These are phyloP conservation scores for Seira ritae DNA, from an alignment of 2,888 invertebrate genomes.

Conservation along the genomic window DNA sequence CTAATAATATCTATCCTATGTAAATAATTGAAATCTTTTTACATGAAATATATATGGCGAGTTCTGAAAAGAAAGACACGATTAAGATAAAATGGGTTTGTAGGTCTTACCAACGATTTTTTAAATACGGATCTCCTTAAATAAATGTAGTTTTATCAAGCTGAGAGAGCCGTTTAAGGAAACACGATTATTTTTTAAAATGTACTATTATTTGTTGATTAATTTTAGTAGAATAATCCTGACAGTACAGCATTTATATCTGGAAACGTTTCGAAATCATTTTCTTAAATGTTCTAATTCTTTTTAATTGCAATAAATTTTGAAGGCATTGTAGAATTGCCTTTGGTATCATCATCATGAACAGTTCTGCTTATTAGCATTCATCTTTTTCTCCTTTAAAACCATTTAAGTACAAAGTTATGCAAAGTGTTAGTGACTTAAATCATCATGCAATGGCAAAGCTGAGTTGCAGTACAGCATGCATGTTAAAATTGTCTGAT, in stretches of 20 bases:
- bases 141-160: conserved; percentile 6
- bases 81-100: no score
- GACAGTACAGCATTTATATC: conserved; percentile 59
- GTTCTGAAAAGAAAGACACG: no score
- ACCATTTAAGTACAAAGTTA: no score
- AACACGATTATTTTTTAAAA: conserved; percentile 3
- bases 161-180: not conserved
- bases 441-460: not conserved
- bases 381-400: not conserved
- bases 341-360: not conserved
- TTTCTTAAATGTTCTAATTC: conserved; percentile 24
- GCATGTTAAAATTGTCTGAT: not conserved
- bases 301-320: conserved; percentile 38
- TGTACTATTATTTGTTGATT: conserved; percentile 38
- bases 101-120: not conserved
- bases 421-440: not conserved
- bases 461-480: not conserved
- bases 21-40: not conserved
- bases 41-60: not conserved
- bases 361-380: not conserved
- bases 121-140: not conserved
- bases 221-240: conserved; percentile 44
- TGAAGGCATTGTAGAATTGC: conserved; percentile 29
- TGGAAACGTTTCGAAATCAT: not conserved
- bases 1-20: not conserved